Conservation (phyloP, 2,113 vertebrate genomes). For the Osmerus eperlanus region DNA sequence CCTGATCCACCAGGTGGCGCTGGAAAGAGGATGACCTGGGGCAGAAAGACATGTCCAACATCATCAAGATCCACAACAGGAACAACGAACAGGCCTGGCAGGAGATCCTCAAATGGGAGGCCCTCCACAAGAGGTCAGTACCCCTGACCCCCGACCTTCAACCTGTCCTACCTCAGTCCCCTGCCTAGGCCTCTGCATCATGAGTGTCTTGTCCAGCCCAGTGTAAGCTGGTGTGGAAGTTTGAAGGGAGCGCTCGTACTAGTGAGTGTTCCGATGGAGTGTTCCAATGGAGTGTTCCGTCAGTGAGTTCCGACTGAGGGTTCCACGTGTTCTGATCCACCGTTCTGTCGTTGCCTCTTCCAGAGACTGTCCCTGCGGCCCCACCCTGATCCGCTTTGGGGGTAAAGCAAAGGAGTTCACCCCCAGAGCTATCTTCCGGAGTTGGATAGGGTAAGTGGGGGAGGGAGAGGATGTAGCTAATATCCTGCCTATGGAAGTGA, state of each 20-base stretch:
- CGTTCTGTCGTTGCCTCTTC: constrained; percentile 15
- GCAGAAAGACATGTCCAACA: constrained; percentile 84
- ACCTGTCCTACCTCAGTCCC: no score
- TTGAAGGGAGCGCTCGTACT: no score
- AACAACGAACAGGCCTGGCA: constrained; percentile 97
- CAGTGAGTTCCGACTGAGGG: neutral
- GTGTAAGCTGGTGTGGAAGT: no score
- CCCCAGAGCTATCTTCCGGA: constrained; percentile 86
- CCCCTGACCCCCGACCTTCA: neutral
- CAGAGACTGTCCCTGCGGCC: constrained; percentile 95
- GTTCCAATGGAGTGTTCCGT: no score
- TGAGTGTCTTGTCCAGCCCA: no score
- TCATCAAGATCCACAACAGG: constrained; percentile 92
- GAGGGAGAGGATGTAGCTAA: no score
- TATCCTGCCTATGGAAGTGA: no score
- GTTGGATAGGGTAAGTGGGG: constrained; percentile 89
- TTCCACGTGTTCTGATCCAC: neutral
- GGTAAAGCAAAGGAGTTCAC: constrained; percentile 93
- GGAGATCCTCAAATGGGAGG: constrained; percentile 97
- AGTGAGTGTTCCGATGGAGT: no score
- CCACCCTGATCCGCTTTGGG: constrained; percentile 84
- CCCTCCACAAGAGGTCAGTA: constrained; percentile 80
- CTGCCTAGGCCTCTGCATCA: no score
- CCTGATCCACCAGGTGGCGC: constrained; percentile 78
- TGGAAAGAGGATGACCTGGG: constrained; percentile 89